Base-by-base conservation (phyloP, 2,797 vertebrate species). In the Fratercula arctica region DNA sequence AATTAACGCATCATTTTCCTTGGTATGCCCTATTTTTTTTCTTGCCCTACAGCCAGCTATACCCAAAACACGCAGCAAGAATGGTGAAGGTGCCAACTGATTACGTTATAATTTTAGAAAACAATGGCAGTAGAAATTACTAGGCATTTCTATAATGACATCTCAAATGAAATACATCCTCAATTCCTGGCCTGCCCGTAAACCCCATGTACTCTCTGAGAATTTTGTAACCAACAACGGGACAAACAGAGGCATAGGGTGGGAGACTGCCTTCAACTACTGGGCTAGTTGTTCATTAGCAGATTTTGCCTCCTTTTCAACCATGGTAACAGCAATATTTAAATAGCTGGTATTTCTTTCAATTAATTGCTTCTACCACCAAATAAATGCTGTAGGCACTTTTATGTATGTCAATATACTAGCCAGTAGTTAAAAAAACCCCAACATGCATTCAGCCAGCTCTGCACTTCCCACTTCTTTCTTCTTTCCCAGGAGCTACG, bases 1-100 rank as follows among this genome's bases (percentile, higher is more conserved):
- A 98, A 97, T 85, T 98, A 98, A 93, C 29, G 97, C 98, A 95
- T 99, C 97, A 3, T 99, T 99, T 94, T 99, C 98, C 96, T 98
- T 98, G 33, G 98, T 99, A 85, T 98, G 96, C 41, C 46, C 97
- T 83, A 95, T 90, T 99, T 99, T 97, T 99, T 97, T 99, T 98
- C 95, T 99, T 99, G 37, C 98, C 97, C 98, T 99, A 93, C 43
- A 96, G 90, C 66, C 46, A 96, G 90, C 94, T 87, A 63, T 23
- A 92, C 33, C 60, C 29, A 92, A 82, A 53, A 37, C 2, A 9
- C 77, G 35, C 59, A 64, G 61, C 39, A 48, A 29, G 31, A 50
- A 46, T 18, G 69, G 78, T 85, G 56, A 70, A 35, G 35, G 19
- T 86, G 54, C 45, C 18, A 81, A 61, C 54, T 95, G 48, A 59